Evolutionary conservation across 2,113 vertebrate species (phyloP).

Genomic region (Micronycteris hirsuta): DNA sequence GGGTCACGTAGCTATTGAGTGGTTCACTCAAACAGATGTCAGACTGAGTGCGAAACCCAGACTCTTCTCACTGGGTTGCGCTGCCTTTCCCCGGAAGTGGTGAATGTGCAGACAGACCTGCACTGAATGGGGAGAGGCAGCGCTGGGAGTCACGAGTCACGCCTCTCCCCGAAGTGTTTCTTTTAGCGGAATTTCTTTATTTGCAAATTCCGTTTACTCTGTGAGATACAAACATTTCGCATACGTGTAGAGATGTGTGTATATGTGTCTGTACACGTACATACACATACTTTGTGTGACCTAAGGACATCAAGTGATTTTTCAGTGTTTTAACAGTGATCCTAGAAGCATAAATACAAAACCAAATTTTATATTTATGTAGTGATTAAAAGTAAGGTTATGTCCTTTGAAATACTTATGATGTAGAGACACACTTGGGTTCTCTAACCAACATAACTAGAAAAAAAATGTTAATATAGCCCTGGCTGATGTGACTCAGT

Average conservation of each 20-base stretch:
- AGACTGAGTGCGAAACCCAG: not conserved
- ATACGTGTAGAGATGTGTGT: not conserved
- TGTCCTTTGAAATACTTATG: not conserved
- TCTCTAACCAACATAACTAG: not conserved
- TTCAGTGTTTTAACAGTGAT: not conserved
- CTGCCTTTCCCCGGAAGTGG: not conserved
- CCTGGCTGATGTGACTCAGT: too few relatives aligned
- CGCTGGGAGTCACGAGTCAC: too few relatives aligned
- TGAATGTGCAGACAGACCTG: not conserved
- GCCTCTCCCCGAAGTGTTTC: not conserved
- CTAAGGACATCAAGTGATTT: not conserved
- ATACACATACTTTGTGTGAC: not conserved
- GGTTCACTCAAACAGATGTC: not conserved
- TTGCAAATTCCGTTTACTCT: not conserved
- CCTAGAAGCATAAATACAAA: slow-evolving; percentile 5
- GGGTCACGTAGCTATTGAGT: not conserved
- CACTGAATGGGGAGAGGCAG: too few relatives aligned
- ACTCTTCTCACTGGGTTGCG: not conserved
- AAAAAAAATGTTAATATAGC: not conserved
- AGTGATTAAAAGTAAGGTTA: not conserved
- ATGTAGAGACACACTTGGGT: not conserved
- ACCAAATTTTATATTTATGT: not conserved
- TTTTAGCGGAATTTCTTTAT: not conserved
- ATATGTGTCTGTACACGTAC: not conserved
- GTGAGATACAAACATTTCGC: not conserved